Evolutionary conservation across 2,797 vertebrate genomes (phyloP).

Genomic region (Pygocentrus nattereri): DNA sequence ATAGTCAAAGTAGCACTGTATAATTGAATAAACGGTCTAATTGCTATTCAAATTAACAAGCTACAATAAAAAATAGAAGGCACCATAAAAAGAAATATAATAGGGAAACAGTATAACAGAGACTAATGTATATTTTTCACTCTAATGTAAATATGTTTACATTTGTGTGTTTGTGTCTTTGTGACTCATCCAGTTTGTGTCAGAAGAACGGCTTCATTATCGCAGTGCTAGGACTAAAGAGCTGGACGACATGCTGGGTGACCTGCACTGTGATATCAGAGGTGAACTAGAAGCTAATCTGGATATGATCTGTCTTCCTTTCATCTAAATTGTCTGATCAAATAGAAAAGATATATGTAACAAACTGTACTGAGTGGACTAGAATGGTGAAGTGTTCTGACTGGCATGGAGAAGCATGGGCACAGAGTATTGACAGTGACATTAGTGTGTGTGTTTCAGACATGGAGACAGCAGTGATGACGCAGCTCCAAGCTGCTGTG

Average conservation of each 20-base stretch:
- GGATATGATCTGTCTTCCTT: background rate
- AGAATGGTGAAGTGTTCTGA: background rate
- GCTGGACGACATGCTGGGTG: conserved; percentile 90
- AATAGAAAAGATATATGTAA: background rate
- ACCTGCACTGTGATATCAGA: conserved; percentile 93
- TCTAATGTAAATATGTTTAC: conserved; percentile 3
- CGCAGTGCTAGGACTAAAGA: conserved; percentile 91
- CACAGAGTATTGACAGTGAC: background rate
- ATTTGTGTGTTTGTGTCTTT: conserved; percentile 38
- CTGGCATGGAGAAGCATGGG: background rate
- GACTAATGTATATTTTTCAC: background rate
- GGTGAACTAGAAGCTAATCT: conserved; percentile 70
- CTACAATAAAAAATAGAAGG: too few species aligned
- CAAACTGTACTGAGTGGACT: background rate
- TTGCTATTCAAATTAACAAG: too few species aligned
- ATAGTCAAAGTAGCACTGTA: too few species aligned
- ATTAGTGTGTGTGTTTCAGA: conserved; percentile 72
- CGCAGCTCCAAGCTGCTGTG: conserved; percentile 87
- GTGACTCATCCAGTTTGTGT: conserved; percentile 85
- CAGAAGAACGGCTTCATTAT: conserved; percentile 91
- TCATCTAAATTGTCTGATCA: background rate
- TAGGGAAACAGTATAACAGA: too few species aligned
- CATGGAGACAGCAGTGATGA: conserved; percentile 91
- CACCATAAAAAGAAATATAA: too few species aligned
- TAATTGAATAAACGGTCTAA: too few species aligned